A percentile compares a stretch with the other conserved stretches of the same genome.
Evolutionary conservation across 2,797 vertebrate genomes (phyloP).

Genomic region (Parambassis ranga): DNA sequence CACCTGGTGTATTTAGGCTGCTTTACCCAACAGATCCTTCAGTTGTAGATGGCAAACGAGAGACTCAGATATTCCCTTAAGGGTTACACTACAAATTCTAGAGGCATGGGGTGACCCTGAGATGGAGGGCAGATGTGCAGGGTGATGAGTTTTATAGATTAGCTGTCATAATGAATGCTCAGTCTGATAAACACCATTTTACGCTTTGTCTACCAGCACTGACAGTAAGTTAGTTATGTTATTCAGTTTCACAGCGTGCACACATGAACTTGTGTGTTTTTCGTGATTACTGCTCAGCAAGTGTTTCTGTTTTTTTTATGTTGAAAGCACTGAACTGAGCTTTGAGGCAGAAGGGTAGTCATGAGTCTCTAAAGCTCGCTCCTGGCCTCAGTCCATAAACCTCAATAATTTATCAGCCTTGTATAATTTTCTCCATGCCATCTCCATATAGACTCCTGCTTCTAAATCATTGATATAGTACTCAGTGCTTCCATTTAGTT

Average conservation of each 20-base stretch:
- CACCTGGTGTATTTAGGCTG: too few species aligned
- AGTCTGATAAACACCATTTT: conserved; percentile 15
- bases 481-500: conserved; percentile 6
- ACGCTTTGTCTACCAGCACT: background rate
- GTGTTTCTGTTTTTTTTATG: conserved; percentile 1
- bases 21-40: too few species aligned
- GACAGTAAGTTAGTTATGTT: background rate
- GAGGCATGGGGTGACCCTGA: background rate
- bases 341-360: conserved; percentile 2
- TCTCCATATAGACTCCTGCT: conserved; percentile 4
- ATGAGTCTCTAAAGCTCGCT: background rate
- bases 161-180: conserved; percentile 46
- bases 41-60: too few species aligned
- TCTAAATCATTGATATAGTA: conserved; percentile 36
- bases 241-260: background rate
- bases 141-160: conserved; percentile 69
- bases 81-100: background rate
- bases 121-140: conserved; percentile 20
- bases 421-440: conserved; percentile 25
- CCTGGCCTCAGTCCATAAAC: background rate
- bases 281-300: background rate
- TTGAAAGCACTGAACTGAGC: background rate
- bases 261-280: background rate
- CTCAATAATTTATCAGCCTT: conserved; percentile 48
- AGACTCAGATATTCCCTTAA: background rate